These are phyloP conservation scores for Phoxinus dragarum DNA, from an alignment of 2,797 vertebrate species.

Conservation along the genomic window DNA sequence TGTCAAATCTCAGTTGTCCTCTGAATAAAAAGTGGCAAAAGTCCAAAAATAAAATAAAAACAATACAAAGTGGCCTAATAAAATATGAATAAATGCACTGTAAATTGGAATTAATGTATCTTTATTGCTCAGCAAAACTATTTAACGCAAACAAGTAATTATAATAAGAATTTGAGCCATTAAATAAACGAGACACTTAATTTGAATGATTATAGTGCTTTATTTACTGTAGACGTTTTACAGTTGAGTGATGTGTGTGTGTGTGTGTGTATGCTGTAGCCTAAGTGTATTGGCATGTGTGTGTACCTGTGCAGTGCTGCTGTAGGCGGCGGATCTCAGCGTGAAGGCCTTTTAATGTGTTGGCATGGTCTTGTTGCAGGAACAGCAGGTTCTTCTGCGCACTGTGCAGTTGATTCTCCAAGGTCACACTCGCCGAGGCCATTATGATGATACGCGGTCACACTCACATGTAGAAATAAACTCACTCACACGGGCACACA, in stretches of 20 bases:
- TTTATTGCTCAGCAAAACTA: neutral
- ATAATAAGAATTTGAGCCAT: neutral
- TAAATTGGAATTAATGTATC: neutral
- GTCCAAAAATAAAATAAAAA: neutral
- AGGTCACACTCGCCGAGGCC: conserved; percentile 84
- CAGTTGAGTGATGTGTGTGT: neutral
- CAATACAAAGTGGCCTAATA: neutral
- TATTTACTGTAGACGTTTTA: neutral
- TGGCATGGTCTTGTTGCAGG: conserved; percentile 94
- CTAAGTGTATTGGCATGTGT: neutral
- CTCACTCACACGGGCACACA: conserved; percentile 29
- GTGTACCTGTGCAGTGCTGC: conserved; percentile 93
- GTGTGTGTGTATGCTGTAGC: conserved; percentile 5
- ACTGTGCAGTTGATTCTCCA: conserved; percentile 97
- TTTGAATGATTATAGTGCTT: neutral
- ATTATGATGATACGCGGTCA: conserved; percentile 73
- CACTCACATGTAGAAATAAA: conserved; percentile 47
- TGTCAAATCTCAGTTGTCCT: neutral
- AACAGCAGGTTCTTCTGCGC: conserved; percentile 98
- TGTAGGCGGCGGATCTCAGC: conserved; percentile 93
- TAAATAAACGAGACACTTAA: neutral
- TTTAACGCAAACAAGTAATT: neutral
- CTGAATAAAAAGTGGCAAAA: neutral
- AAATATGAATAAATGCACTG: neutral
- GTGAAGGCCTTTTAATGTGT: conserved; percentile 91